These are phyloP conservation scores for Amaurobius ferox DNA, from an alignment of 2,888 invertebrate genomes.

Conservation along the genomic window DNA sequence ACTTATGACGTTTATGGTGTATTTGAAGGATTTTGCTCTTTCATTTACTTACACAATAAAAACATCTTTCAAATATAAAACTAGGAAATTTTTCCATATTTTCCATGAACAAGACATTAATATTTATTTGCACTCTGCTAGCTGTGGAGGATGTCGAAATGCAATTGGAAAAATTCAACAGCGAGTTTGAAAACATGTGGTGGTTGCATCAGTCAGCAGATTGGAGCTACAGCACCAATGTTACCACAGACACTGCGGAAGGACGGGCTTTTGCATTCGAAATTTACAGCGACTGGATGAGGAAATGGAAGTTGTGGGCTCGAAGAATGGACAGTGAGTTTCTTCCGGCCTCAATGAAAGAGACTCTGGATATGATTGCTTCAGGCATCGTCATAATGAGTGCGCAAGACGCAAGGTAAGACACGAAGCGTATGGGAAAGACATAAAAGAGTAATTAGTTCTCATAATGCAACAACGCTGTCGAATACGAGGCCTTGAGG, in stretches of 20 bases:
- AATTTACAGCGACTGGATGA: constrained; percentile 50
- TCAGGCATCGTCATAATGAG: constrained; percentile 33
- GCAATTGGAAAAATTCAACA: background rate
- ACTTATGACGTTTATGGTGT: too few relatives aligned
- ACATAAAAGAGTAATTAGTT: too few relatives aligned
- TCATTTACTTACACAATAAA: too few relatives aligned
- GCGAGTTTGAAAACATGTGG: constrained; percentile 44
- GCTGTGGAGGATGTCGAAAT: background rate
- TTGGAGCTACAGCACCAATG: constrained; percentile 60
- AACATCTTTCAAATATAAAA: too few relatives aligned
- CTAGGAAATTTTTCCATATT: too few relatives aligned
- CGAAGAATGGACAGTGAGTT: background rate
- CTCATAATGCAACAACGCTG: too few relatives aligned
- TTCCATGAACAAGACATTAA: too few relatives aligned
- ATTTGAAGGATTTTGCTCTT: too few relatives aligned
- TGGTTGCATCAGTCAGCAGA: constrained; percentile 62
- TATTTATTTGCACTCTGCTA: too few relatives aligned
- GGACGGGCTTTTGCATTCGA: constrained; percentile 6
- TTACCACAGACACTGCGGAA: constrained; percentile 15
- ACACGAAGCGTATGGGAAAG: too few relatives aligned
- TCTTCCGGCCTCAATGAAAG: background rate
- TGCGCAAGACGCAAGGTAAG: constrained; percentile 31
- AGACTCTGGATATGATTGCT: constrained; percentile 28
- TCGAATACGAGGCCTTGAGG: too few relatives aligned
- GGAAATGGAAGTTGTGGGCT: constrained; percentile 52